phyloP scores from a whole-genome alignment of 2,888 invertebrate genomes.

The Strigamia maritima region DNA sequence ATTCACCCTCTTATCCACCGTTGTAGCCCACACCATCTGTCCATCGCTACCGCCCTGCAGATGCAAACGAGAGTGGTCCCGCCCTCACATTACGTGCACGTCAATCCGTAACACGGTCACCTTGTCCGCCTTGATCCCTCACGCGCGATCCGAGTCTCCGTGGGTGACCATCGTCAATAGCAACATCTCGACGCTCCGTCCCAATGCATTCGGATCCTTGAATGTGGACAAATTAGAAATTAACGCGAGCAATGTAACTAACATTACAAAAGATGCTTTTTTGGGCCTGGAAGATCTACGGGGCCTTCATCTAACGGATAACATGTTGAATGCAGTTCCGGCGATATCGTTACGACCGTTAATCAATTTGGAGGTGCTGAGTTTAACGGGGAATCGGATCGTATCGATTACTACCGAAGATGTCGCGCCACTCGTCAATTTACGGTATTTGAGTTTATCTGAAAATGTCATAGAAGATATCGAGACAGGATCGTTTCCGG shows the following conservation, averaged over 20 bases:
- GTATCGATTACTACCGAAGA: constrained; percentile 65
- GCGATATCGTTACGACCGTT: constrained; percentile 31
- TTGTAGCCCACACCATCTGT: background rate
- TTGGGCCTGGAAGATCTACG: constrained; percentile 74
- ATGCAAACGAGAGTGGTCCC: constrained; percentile 15
- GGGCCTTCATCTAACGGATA: constrained; percentile 75
- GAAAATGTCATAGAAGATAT: constrained; percentile 83
- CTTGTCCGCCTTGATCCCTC: background rate
- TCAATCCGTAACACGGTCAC: background rate
- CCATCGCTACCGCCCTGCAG: constrained; percentile 4
- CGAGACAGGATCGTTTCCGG: constrained; percentile 74
- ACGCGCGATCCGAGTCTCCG: background rate
- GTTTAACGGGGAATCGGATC: constrained; percentile 79
- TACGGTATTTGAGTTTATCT: constrained; percentile 84
- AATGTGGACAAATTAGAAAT: constrained; percentile 39
- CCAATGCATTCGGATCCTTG: constrained; percentile 29
- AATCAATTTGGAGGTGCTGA: constrained; percentile 66
- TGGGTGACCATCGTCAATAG: constrained; percentile 40
- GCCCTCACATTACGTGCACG: constrained; percentile 20
- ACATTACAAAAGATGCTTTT: constrained; percentile 66
- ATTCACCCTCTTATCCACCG: background rate
- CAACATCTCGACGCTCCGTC: background rate
- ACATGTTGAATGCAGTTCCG: constrained; percentile 66
- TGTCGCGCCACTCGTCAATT: constrained; percentile 68
- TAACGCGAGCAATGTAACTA: constrained; percentile 41